Percentiles rank a stretch among this genome's conserved stretches.
Conservation (phyloP, 2,797 vertebrate genomes). For the Lacerta agilis region DNA sequence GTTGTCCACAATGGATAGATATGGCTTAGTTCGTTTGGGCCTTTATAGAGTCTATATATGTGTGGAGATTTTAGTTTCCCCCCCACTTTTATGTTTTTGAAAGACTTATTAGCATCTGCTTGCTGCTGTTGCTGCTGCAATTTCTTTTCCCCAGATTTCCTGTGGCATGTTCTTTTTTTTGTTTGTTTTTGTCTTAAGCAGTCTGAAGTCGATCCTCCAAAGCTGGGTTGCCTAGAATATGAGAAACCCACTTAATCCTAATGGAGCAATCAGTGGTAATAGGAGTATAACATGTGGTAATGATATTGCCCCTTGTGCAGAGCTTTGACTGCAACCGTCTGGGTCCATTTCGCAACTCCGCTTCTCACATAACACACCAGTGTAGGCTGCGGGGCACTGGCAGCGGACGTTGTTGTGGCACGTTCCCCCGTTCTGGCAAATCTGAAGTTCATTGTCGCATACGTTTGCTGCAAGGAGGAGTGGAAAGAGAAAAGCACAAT, state of each 20-base stretch:
- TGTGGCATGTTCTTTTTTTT: constrained; percentile 70
- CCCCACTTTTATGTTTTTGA: constrained; percentile 36
- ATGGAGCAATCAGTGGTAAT: constrained; percentile 73
- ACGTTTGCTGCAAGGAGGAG: constrained; percentile 85
- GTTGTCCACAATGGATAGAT: constrained; percentile 81
- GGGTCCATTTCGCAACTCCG: constrained; percentile 85
- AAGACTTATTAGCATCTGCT: constrained; percentile 38
- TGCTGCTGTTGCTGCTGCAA: background rate
- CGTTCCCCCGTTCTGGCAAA: constrained; percentile 94
- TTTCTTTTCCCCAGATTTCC: constrained; percentile 56
- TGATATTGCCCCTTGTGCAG: constrained; percentile 67
- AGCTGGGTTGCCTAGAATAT: constrained; percentile 73
- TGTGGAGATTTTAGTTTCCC: background rate
- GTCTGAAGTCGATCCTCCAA: constrained; percentile 36
- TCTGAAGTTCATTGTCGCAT: constrained; percentile 94
- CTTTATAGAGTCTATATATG: constrained; percentile 59
- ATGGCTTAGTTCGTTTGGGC: constrained; percentile 91
- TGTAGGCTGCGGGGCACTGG: constrained; percentile 86
- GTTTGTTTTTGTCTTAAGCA: constrained; percentile 39
- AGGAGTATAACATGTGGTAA: constrained; percentile 42
- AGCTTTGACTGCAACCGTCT: constrained; percentile 82
- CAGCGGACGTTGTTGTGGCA: constrained; percentile 92
- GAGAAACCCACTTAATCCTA: constrained; percentile 69
- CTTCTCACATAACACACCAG: constrained; percentile 90
- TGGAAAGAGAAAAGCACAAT: constrained; percentile 58